phyloP scores from a whole-genome alignment of 2,797 vertebrate genomes.

The Poeciliopsis infans region DNA sequence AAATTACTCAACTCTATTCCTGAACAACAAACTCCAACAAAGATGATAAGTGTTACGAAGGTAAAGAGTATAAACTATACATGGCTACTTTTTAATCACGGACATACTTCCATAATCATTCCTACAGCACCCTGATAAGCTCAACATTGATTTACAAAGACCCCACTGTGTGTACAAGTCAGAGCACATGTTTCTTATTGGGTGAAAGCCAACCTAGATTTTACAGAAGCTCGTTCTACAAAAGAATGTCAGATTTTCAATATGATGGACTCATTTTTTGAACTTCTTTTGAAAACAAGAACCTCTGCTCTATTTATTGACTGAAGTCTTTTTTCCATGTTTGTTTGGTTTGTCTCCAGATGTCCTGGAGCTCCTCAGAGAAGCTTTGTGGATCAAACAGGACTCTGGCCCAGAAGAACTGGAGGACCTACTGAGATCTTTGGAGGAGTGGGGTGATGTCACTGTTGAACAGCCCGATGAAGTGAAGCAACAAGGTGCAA shows the following conservation, averaged over 20 bases:
- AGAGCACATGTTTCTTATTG: neutral
- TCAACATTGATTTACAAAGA: slow-evolving; percentile 3
- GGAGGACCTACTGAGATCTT: slow-evolving; percentile 80
- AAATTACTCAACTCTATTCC: slow-evolving; percentile 14
- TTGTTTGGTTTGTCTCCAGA: slow-evolving; percentile 74
- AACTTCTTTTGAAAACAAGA: neutral
- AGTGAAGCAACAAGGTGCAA: slow-evolving; percentile 43
- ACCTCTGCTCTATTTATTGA: neutral
- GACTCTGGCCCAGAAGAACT: slow-evolving; percentile 78
- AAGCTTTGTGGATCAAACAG: slow-evolving; percentile 75
- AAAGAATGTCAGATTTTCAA: neutral
- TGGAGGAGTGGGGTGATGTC: slow-evolving; percentile 81
- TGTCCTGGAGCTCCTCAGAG: slow-evolving; percentile 83
- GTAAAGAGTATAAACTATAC: neutral
- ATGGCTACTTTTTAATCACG: slow-evolving; percentile 9
- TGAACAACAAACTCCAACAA: neutral
- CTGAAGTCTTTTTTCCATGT: slow-evolving; percentile 6
- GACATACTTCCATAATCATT: neutral
- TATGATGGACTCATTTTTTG: slow-evolving; percentile 1
- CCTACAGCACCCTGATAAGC: neutral
- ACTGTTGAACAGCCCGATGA: slow-evolving; percentile 71
- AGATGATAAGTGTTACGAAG: neutral
- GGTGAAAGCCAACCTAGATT: neutral
- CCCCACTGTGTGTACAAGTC: neutral
- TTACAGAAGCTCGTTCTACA: neutral